Evolutionary conservation across 2,888 invertebrate species (phyloP).

Genomic region (Chloroclystis v-ata): DNA sequence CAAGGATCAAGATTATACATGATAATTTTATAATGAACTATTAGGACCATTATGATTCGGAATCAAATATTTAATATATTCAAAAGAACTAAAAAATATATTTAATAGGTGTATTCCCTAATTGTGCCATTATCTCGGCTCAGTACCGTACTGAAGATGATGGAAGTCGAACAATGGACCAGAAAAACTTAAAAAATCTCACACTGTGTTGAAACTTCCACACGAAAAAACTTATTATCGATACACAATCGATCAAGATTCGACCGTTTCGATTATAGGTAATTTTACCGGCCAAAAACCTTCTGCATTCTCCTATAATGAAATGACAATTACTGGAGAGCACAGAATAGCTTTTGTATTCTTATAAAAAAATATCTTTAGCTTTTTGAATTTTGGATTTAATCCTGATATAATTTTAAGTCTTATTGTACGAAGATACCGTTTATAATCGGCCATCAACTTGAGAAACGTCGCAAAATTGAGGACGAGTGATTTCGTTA

Average conservation of each 20-base stretch:
- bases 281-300: constrained; percentile 67
- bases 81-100: no score
- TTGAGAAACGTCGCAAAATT: constrained; percentile 15
- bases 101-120: no score
- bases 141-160: background rate
- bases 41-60: no score
- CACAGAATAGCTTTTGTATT: constrained; percentile 2
- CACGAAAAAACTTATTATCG: constrained; percentile 21
- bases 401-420: background rate
- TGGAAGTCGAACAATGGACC: constrained; percentile 3
- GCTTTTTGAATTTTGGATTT: background rate
- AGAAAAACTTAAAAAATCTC: constrained; percentile 13
- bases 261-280: constrained; percentile 67
- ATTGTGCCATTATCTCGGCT: background rate
- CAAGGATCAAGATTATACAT: no score
- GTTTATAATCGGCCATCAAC: background rate
- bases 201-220: constrained; percentile 8
- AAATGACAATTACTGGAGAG: constrained; percentile 68
- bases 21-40: no score
- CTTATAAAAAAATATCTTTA: no score
- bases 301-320: constrained; percentile 72
- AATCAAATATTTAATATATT: no score
- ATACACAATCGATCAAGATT: constrained; percentile 52
- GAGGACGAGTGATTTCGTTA: constrained; percentile 50
- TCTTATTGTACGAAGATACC: background rate